Evolutionary conservation across 2,888 invertebrate genomes (phyloP).

Genomic region (Hydrotaea diabolus): DNA sequence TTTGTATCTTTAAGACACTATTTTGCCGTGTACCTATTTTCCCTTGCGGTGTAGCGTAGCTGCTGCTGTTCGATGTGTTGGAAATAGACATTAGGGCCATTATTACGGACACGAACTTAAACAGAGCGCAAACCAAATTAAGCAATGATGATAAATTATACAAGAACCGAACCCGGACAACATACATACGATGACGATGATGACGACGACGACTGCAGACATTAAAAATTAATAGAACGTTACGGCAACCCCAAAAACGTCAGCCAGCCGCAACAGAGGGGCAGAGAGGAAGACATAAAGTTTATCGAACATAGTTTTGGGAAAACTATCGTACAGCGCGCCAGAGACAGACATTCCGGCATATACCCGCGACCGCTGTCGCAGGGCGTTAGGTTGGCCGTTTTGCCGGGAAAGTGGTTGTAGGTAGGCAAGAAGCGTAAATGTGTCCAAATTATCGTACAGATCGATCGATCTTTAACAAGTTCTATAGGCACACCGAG

Average conservation of each 20-base stretch:
- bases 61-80: slow-evolving; percentile 55
- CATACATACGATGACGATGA: too few relatives aligned
- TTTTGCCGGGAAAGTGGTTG: too few relatives aligned
- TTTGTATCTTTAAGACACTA: slow-evolving; percentile 33
- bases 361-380: slow-evolving; percentile 33
- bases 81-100: slow-evolving; percentile 66
- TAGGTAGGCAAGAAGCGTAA: slow-evolving; percentile 63
- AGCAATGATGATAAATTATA: slow-evolving; percentile 67
- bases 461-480: slow-evolving; percentile 66
- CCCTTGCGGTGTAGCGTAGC: slow-evolving; percentile 23
- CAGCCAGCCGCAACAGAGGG: neutral
- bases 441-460: slow-evolving; percentile 66
- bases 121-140: slow-evolving; percentile 67
- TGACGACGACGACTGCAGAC: slow-evolving; percentile 11
- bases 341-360: slow-evolving; percentile 10
- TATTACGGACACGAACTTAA: slow-evolving; percentile 64
- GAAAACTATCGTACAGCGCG: slow-evolving; percentile 1
- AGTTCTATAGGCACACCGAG: neutral
- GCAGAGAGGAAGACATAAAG: slow-evolving; percentile 58
- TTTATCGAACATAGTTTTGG: slow-evolving; percentile 40
- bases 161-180: neutral
- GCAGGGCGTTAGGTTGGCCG: neutral
- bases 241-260: slow-evolving; percentile 43
- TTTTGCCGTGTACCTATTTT: neutral
- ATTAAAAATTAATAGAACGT: slow-evolving; percentile 66